Base-by-base conservation (phyloP, 2,888 invertebrate species). In the Idaea biselata region DNA sequence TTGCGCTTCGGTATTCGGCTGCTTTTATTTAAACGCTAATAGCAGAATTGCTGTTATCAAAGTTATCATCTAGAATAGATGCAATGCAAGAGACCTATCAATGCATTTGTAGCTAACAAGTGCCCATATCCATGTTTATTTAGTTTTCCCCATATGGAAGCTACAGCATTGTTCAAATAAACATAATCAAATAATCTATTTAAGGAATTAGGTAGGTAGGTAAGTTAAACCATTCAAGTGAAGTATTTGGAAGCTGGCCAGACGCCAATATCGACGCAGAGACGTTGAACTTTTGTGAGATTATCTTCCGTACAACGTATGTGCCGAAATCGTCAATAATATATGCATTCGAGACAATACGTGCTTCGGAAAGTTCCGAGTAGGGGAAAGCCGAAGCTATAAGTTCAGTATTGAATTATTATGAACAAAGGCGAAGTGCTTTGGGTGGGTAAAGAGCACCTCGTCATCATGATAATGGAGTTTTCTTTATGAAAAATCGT, bases 241-340 rank as follows among this genome's bases (percentile, higher is more conserved):
- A 82, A 89, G 88, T 87, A 86, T 83, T 89, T 89, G 89, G 90
- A 86, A 67, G 72, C 73, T 75, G 69, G 91, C 91, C 89, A 88
- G 85, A 82, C 79, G 77, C 79, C 83, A 85, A 88, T 67, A 62
- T 86, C 84, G 84, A 86, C 82, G 84, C 76, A 33, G 53, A 78
- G 68, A 79, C 88, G 77, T 86, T 89, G 88, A 90, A 88, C 88
- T 85, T 84, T 78, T 79, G 81, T 78, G 81, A 79, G 75, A 44
- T 44, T 44, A 44, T 44, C 11, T 44, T 44, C 44, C 14, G 14
- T 14, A 44, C 11, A 14, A 8, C 44, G 44, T 44, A 44, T 44
- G 44, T 44, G 44, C 44, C 44, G 44, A 44, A 44, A 44, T 14
- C 44, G 44, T 44, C 44, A 44, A 44, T 44, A 44, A 44, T 44